These are phyloP conservation scores for Pelvicachromis taeniatus DNA, from an alignment of 2,113 vertebrate genomes.

Conservation along the genomic window DNA sequence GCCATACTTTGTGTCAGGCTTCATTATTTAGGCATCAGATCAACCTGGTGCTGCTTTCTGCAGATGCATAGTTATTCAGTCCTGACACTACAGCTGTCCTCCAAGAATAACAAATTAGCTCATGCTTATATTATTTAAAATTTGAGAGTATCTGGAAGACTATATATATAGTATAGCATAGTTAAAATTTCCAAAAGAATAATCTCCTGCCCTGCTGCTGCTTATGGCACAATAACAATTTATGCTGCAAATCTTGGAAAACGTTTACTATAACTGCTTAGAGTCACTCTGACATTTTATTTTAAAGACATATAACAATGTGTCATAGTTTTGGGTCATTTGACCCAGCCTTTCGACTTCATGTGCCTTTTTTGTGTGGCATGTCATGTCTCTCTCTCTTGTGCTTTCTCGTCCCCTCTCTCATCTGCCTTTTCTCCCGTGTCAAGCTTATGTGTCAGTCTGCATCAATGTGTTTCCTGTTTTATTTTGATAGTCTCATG, in stretches of 20 bases:
- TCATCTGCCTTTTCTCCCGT: not conserved
- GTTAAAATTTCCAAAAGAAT: not conserved
- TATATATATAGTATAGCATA: not conserved
- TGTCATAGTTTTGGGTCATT: not conserved
- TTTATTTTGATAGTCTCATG: not conserved
- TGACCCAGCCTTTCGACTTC: not conserved
- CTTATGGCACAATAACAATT: fast-evolving
- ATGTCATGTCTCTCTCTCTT: not conserved
- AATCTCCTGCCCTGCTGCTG: not conserved
- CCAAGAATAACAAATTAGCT: not conserved
- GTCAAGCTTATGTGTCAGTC: not conserved
- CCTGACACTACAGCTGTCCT: not conserved
- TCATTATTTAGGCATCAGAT: not conserved
- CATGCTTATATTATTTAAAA: not conserved
- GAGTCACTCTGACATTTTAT: not conserved
- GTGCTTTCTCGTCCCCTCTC: not conserved
- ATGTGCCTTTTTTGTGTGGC: not conserved
- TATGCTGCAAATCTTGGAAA: fast-evolving
- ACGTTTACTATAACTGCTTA: not conserved
- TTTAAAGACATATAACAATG: not conserved
- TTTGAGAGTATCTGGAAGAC: not conserved
- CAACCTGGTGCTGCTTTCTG: not conserved
- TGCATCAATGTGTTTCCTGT: not conserved
- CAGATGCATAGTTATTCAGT: not conserved
- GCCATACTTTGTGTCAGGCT: not conserved